Evolutionary conservation across 53 echinoderm and acorn worm genomes (phyloP), one percentile per base, ranked within the genome.

Genomic region (Hippasteria phrygiana): DNA sequence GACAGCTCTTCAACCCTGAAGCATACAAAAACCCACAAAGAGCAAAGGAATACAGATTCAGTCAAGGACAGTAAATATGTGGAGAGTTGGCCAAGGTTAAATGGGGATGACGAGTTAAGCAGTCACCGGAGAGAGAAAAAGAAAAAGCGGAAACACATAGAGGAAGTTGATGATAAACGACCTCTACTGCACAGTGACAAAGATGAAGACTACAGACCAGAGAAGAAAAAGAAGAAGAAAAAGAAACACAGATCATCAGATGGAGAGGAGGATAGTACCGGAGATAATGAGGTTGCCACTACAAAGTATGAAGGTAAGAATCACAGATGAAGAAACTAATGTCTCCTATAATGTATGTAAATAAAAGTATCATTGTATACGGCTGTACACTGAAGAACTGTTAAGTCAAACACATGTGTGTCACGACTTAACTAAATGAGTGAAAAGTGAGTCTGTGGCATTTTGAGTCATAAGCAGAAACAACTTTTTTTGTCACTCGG

Each of bases 111-210:
- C 22, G 51, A 47, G 6, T 29, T 51, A 29, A 48, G 27, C 50
- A 29, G 50, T 59, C 55, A 55, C 39, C 20, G 78, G 0, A 83
- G 79, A 76, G 85, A 88, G 46, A 94, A 91, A 45, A 94, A 94
- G 78, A 88, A 93, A 89, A 94, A 94, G 38, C 86, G 90, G 37
- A 88, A 78, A 71, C 89, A 94, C 35, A 62, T 73, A 12, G 86
- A 92, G 27, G 75, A 85, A 3, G 92, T 86, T 12, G 38, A 87
- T 5, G 88, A 90, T 18, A 55, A 59, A 14, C 35, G 80, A 43
- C 48, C 74, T 1, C 72, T 47, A 24, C 92, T 70, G 14, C 17
- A 80, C 18, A 41, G 62, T 16, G 22, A 3, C 36, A 73, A 56
- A 5, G 28, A 87, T 12, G 73, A 90, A 20, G 76, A 86, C 31